Evolutionary conservation across 2,797 vertebrate species (phyloP).

Genomic region (Chrysocyon brachyurus): DNA sequence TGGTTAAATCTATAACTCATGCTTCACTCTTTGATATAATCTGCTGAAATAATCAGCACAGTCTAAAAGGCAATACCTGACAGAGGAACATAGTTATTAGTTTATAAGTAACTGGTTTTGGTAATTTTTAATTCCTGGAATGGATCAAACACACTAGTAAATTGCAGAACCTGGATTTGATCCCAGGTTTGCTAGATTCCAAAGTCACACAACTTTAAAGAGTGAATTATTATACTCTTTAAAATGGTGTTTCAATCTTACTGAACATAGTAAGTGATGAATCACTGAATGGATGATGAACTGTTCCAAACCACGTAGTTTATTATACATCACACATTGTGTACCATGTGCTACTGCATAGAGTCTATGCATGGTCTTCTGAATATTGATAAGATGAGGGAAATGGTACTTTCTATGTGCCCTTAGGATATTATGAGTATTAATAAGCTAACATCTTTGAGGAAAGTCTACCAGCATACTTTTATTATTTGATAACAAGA

Average conservation of each 20-base stretch:
- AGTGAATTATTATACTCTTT: not conserved
- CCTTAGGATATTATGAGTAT: not conserved
- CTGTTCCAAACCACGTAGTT: not conserved
- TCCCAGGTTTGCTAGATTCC: not conserved
- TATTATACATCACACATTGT: not conserved
- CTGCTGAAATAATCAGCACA: not conserved
- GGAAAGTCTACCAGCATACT: conserved; percentile 20
- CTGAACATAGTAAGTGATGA: not conserved
- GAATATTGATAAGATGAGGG: conserved; percentile 54
- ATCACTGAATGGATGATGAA: not conserved
- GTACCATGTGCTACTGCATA: not conserved
- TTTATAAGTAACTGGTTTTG: conserved; percentile 6
- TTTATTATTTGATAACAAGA: conserved; percentile 55
- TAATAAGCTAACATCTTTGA: conserved; percentile 58
- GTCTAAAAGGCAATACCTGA: not conserved
- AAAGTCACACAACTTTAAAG: not conserved
- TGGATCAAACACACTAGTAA: not conserved
- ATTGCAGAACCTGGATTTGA: not conserved
- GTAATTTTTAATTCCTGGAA: not conserved
- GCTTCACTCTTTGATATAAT: not conserved
- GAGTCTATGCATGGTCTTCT: conserved; percentile 34
- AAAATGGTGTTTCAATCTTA: conserved; percentile 12
- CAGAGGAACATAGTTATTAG: not conserved
- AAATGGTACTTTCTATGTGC: not conserved
- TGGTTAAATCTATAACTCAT: conserved; percentile 1